Evolutionary conservation across 2,797 vertebrate species (phyloP).

Genomic region (Streptopelia turtur): DNA sequence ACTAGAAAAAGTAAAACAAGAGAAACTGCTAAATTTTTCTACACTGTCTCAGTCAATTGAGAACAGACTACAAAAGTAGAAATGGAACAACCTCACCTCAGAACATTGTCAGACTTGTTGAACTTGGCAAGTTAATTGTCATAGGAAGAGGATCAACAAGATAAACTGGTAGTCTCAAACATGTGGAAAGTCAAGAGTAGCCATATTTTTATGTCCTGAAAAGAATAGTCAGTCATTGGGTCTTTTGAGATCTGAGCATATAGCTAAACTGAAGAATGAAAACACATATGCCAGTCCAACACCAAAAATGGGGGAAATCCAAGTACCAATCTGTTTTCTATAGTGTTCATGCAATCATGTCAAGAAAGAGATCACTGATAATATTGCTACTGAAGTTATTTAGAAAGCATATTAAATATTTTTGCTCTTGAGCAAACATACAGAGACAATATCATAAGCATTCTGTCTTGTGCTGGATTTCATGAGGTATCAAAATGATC

Average conservation of each 20-base stretch:
- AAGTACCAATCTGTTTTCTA: neutral
- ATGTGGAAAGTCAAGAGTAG: neutral
- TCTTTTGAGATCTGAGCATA: neutral
- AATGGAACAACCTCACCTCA: neutral
- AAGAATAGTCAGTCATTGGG: neutral
- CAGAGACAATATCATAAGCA: neutral
- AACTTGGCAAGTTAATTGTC: neutral
- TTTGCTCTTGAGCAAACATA: neutral
- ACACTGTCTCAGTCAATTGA: neutral
- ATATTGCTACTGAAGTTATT: neutral
- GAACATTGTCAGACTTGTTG: neutral
- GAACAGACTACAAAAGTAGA: neutral
- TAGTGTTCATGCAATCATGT: neutral
- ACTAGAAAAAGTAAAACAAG: neutral
- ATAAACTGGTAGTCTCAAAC: neutral
- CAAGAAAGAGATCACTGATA: neutral
- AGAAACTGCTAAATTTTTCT: neutral
- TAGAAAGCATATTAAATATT: neutral
- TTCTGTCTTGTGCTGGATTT: neutral
- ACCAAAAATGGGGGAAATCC: neutral
- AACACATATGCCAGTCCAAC: neutral
- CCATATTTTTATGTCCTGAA: neutral
- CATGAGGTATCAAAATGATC: neutral
- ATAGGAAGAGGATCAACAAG: neutral
- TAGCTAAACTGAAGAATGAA: neutral